Conservation (phyloP, 2,888 invertebrate species). For the Agriopis marginaria region DNA sequence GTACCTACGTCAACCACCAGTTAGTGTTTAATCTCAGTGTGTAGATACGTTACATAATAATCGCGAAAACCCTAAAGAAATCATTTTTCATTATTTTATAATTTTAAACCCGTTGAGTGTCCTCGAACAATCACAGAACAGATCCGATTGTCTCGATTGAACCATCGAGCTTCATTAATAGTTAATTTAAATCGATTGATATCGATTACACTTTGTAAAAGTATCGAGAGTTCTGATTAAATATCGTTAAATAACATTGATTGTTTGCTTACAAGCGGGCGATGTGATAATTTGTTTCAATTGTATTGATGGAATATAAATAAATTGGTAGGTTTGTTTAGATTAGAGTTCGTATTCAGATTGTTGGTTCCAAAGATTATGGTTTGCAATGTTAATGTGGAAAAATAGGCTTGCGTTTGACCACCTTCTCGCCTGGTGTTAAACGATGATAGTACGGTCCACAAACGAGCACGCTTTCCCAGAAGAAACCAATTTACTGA, state of each 20-base stretch:
- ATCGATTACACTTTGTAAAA: constrained; percentile 82
- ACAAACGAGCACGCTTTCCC: too few species aligned
- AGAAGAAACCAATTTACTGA: too few species aligned
- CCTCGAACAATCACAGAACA: constrained; percentile 20
- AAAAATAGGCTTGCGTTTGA: too few species aligned
- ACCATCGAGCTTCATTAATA: constrained; percentile 73
- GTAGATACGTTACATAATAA: too few species aligned
- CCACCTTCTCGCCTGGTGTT: too few species aligned
- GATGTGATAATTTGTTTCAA: constrained; percentile 80
- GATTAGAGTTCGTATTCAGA: constrained; percentile 13
- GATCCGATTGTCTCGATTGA: constrained; percentile 74
- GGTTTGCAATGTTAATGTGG: too few species aligned
- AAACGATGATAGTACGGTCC: too few species aligned
- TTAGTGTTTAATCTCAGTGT: too few species aligned
- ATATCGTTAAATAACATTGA: constrained; percentile 80
- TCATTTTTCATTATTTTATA: too few species aligned
- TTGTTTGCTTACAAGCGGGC: constrained; percentile 70
- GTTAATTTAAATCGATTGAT: constrained; percentile 82
- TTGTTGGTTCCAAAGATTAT: background rate
- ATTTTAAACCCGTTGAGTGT: too few species aligned
- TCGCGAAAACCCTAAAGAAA: too few species aligned
- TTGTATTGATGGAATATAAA: constrained; percentile 50
- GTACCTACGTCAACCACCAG: too few species aligned
- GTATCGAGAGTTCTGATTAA: constrained; percentile 75
- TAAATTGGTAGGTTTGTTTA: constrained; percentile 2